Evolutionary conservation across 1,140 invertebrate genomes (phyloP).

Genomic region (Daktulosphaira vitifoliae): DNA sequence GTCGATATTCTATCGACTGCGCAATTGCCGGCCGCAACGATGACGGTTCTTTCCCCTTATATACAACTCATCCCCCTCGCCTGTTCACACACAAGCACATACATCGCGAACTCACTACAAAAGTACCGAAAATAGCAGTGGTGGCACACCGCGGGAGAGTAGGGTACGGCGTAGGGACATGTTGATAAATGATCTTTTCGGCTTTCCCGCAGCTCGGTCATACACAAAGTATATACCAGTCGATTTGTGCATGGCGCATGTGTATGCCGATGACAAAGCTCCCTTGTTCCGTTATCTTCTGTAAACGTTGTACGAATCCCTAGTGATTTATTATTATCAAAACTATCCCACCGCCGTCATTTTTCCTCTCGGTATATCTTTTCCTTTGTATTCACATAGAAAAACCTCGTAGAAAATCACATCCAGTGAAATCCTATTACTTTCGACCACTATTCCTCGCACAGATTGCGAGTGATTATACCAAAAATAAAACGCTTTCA

Average conservation of each 20-base stretch:
- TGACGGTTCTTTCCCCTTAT: not conserved
- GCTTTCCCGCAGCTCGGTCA: not conserved
- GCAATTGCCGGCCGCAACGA: slow-evolving; percentile 21
- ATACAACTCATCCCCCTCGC: too few species aligned
- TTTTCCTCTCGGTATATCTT: too few species aligned
- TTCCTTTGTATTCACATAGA: too few species aligned
- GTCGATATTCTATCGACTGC: slow-evolving; percentile 23
- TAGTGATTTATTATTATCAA: slow-evolving; percentile 25
- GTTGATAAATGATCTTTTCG: slow-evolving; percentile 21
- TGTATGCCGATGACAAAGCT: slow-evolving; percentile 26
- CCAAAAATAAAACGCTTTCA: too few species aligned
- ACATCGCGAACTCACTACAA: too few species aligned
- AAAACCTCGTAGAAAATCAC: too few species aligned
- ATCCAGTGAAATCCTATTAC: too few species aligned
- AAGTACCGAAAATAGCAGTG: too few species aligned
- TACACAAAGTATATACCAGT: not conserved
- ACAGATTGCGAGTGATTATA: too few species aligned
- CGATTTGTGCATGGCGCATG: not conserved
- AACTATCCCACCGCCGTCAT: not conserved
- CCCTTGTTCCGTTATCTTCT: slow-evolving; percentile 30
- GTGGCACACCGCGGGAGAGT: not conserved
- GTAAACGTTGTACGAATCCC: slow-evolving; percentile 25
- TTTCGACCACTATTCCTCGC: too few species aligned
- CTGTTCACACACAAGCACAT: too few species aligned
- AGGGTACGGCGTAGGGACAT: not conserved